A percentile compares a stretch with the other conserved stretches of the same genome.
phyloP scores from a whole-genome alignment of 2,797 vertebrate species.

The Gouania willdenowi region DNA sequence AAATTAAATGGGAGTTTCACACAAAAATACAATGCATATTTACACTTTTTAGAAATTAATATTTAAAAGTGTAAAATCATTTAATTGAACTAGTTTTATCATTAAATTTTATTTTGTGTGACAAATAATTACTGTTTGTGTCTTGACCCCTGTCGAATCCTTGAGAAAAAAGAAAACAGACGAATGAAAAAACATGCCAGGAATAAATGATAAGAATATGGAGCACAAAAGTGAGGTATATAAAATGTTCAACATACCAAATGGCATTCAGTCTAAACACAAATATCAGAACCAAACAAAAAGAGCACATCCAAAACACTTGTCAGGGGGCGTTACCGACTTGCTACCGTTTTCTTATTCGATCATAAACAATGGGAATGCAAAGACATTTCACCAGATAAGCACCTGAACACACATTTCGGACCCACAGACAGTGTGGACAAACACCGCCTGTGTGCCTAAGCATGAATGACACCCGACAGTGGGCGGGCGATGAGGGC shows the following conservation, averaged over 20 bases:
- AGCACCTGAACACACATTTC: conserved; percentile 9
- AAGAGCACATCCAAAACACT: background rate
- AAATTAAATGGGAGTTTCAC: no score
- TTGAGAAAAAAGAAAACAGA: background rate
- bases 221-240: no score
- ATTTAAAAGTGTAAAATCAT: no score
- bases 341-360: background rate
- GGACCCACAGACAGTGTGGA: conserved; percentile 17
- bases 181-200: background rate
- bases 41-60: no score
- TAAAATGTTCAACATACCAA: background rate
- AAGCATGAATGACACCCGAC: conserved; percentile 67
- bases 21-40: no score
- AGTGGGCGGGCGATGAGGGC: conserved; percentile 67
- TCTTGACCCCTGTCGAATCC: no score
- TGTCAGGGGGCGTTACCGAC: background rate
- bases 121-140: no score
- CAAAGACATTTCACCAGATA: background rate
- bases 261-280: background rate
- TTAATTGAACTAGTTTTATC: no score
- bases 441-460: conserved; percentile 36
- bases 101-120: no score
- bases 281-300: background rate
- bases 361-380: conserved; percentile 3
- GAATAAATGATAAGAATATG: no score